These are phyloP conservation scores for Folsomia manolachei DNA, from an alignment of 2,888 invertebrate genomes.

Conservation along the genomic window DNA sequence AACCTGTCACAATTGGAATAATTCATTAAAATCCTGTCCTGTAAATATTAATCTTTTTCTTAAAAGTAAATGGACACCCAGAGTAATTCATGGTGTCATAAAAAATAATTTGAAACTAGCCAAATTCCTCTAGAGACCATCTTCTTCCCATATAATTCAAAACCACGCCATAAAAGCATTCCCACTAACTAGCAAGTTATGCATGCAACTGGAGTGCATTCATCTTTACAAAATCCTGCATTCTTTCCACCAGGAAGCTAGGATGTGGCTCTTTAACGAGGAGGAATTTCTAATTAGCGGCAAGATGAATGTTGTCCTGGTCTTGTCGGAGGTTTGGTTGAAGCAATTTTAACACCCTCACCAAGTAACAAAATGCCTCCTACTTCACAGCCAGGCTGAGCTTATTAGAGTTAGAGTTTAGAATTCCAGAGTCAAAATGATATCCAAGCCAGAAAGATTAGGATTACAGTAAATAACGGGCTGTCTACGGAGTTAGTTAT, in stretches of 20 bases:
- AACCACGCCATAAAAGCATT: too few relatives aligned
- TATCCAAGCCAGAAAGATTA: not conserved
- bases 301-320: constrained; percentile 10
- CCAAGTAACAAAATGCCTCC: too few relatives aligned
- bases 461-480: not conserved
- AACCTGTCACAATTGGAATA: too few relatives aligned
- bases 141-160: too few relatives aligned
- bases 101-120: constrained; percentile 5
- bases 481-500: too few relatives aligned
- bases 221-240: not conserved
- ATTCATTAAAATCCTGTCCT: too few relatives aligned
- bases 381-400: too few relatives aligned
- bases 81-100: not conserved
- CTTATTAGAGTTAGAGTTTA: not conserved
- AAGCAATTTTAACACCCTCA: not conserved
- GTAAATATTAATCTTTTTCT: too few relatives aligned
- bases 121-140: not conserved
- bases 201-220: not conserved
- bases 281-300: constrained; percentile 20
- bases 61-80: too few relatives aligned
- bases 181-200: too few relatives aligned
- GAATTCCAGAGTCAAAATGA: not conserved
- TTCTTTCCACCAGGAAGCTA: not conserved
- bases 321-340: not conserved
- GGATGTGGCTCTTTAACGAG: constrained; percentile 3